Evolutionary conservation across 2,888 invertebrate species (phyloP).

Genomic region (Pediacus dermestoides): DNA sequence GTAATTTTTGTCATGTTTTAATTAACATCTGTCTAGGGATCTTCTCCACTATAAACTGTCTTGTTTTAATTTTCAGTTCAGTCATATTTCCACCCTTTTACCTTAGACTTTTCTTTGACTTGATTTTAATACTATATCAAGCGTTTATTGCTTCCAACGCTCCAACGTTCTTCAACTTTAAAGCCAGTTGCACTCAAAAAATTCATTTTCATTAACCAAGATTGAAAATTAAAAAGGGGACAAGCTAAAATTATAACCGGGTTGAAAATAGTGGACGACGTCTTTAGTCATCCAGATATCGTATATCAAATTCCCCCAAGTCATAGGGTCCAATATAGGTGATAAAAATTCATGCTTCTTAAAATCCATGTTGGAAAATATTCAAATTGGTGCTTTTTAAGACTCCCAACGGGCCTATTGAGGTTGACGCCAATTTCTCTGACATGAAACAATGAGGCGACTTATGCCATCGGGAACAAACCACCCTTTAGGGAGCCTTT

Average conservation of each 20-base stretch:
- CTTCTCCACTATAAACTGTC: constrained; percentile 39
- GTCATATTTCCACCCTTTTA: constrained; percentile 44
- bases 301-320: no score
- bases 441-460: constrained; percentile 52
- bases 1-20: constrained; percentile 46
- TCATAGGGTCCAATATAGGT: constrained; percentile 46
- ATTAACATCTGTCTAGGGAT: constrained; percentile 43
- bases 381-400: constrained; percentile 55
- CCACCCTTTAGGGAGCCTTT: constrained; percentile 39
- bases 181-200: constrained; percentile 1
- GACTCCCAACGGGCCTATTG: constrained; percentile 50
- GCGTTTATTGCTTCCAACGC: constrained; percentile 1
- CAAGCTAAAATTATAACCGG: no score
- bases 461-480: constrained; percentile 39
- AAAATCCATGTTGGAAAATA: constrained; percentile 57
- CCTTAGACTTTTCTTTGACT: constrained; percentile 38
- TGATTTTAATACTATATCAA: constrained; percentile 32
- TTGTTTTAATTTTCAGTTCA: constrained; percentile 43
- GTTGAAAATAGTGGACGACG: no score
- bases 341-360: constrained; percentile 53
- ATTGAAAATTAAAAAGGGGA: no score
- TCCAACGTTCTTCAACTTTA: no score
- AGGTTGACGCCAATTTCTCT: constrained; percentile 55
- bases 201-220: not conserved
- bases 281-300: no score